Percentiles rank a stretch among this genome's conserved stretches.
Evolutionary conservation across 2,888 invertebrate species (phyloP).

Genomic region (Cloeon dipterum): DNA sequence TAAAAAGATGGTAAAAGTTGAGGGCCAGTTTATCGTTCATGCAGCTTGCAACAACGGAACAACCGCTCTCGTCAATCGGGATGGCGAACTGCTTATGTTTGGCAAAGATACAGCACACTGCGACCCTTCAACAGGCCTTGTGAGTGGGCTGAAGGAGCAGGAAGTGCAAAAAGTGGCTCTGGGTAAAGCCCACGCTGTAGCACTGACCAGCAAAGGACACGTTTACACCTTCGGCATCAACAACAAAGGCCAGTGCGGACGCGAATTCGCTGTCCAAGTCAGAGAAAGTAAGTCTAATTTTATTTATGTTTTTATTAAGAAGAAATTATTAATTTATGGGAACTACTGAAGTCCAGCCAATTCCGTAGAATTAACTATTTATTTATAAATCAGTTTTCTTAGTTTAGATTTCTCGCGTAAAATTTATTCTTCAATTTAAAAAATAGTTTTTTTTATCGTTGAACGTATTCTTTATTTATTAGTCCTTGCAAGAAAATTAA

Average conservation of each 20-base stretch:
- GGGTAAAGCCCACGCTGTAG: conserved; percentile 92
- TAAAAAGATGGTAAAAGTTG: conserved; percentile 76
- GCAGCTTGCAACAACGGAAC: conserved; percentile 90
- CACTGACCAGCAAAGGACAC: conserved; percentile 65
- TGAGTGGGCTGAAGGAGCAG: conserved; percentile 50
- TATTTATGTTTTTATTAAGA: too few species aligned
- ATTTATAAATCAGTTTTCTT: too few species aligned
- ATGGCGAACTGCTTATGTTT: conserved; percentile 78
- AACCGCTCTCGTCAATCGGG: conserved; percentile 74
- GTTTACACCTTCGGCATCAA: conserved; percentile 93
- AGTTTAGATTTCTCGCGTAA: too few species aligned
- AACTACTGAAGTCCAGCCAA: too few species aligned
- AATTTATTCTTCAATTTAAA: too few species aligned
- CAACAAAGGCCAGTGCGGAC: conserved; percentile 92
- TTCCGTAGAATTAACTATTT: too few species aligned
- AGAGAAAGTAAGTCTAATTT: conserved; percentile 26
- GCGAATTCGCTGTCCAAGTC: conserved; percentile 38
- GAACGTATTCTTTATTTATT: too few species aligned
- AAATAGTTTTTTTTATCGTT: too few species aligned
- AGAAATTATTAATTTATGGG: too few species aligned
- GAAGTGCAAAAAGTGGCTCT: conserved; percentile 52
- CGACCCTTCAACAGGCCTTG: conserved; percentile 46
- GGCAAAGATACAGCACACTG: conserved; percentile 81
- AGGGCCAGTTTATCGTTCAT: conserved; percentile 56
- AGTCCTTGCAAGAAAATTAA: too few species aligned